Percentiles rank a stretch among this genome's conserved stretches.
These are phyloP conservation scores for Pandemis heparana DNA, from an alignment of 2,888 invertebrate species.

Conservation along the genomic window DNA sequence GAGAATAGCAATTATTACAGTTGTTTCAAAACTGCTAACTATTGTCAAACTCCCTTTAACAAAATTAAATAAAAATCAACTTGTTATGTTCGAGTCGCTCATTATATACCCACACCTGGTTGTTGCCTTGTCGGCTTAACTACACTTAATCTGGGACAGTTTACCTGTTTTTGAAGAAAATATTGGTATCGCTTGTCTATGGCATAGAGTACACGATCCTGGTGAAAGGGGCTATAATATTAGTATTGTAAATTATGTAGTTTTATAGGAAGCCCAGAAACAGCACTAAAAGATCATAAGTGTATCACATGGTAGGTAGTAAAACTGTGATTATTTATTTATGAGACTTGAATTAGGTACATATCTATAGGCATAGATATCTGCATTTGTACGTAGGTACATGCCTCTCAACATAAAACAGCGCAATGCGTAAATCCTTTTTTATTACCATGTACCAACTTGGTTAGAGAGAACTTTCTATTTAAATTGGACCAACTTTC, in stretches of 20 bases:
- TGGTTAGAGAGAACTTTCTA: not conserved
- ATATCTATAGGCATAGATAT: no score
- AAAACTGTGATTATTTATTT: no score
- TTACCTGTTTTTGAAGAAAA: no score
- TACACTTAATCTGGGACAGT: no score
- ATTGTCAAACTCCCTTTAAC: conserved; percentile 1
- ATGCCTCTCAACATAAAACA: not conserved
- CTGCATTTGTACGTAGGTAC: no score
- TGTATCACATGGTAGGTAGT: no score
- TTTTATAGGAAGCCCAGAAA: no score
- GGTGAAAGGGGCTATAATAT: not conserved
- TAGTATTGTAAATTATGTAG: no score
- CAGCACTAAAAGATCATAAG: no score
- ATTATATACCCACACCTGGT: not conserved
- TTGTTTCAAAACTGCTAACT: not conserved
- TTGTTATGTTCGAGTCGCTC: conserved; percentile 8
- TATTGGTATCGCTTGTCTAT: not conserved
- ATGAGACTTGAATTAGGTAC: no score
- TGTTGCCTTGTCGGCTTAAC: not conserved
- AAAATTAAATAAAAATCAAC: conserved; percentile 24
- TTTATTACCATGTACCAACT: not conserved
- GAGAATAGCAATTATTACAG: no score
- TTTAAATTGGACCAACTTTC: not conserved
- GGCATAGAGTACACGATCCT: not conserved
- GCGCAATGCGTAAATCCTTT: not conserved